Percentiles rank a stretch among this genome's conserved stretches.
Evolutionary conservation across 2,888 invertebrate species (phyloP).

Genomic region (Auanema freiburgensis): DNA sequence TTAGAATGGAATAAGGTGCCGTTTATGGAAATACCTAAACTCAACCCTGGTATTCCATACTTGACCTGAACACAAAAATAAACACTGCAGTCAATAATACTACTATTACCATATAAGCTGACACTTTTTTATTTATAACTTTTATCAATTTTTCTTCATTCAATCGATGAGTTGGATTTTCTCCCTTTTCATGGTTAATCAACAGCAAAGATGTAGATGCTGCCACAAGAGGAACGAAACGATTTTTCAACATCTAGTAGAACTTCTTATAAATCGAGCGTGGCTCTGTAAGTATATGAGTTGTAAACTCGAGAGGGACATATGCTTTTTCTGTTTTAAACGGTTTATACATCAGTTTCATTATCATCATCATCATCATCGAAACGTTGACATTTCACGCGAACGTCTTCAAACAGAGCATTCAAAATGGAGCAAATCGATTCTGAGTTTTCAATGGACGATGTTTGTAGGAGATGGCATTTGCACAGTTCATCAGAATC

Average conservation of each 20-base stretch:
- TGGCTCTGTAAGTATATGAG: no score
- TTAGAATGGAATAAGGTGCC: slow-evolving; percentile 65
- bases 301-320: background rate
- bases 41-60: slow-evolving; percentile 66
- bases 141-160: background rate
- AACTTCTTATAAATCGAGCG: no score
- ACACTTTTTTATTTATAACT: slow-evolving; percentile 7
- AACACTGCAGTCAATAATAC: background rate
- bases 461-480: slow-evolving; percentile 13
- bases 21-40: slow-evolving; percentile 66
- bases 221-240: background rate
- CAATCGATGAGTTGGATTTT: background rate
- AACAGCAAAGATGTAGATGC: background rate
- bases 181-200: no score
- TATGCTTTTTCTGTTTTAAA: slow-evolving; percentile 10
- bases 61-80: slow-evolving; percentile 61
- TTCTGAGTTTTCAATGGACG: background rate
- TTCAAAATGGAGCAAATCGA: slow-evolving; percentile 7
- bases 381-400: slow-evolving; percentile 9
- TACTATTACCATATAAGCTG: slow-evolving; percentile 7
- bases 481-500: slow-evolving; percentile 5
- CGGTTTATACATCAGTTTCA: background rate
- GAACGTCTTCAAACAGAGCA: slow-evolving; percentile 10
- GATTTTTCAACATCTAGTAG: no score
- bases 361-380: slow-evolving; percentile 19